Base-by-base conservation (phyloP, 2,888 invertebrate species). In the Lasioglossum villosulum region DNA sequence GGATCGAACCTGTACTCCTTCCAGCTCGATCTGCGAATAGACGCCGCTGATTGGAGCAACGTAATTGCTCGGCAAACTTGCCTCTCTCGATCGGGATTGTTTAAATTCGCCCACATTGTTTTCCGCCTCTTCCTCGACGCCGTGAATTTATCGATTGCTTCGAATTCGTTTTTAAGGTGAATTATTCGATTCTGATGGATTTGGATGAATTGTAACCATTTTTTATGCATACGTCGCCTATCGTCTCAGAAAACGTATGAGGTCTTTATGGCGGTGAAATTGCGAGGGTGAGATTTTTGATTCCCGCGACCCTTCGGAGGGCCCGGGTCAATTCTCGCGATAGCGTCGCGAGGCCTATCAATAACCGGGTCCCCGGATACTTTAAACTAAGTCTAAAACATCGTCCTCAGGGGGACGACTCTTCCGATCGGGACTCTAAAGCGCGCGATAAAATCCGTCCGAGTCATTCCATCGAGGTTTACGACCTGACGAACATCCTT, bases 331-430 rank as follows among this genome's bases (percentile, higher is more conserved):
- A 88, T 87, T 88, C 73, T 88, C 78, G 78, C 75, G 90, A 90
- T 90, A 90, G 84, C 84, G 91, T 84, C 84, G 63, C 81, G 75
- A 80, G 80, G 82, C 78, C 87, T 83, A 90, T 92, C 94, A 92
- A 93, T 92, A 93, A 92, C 92, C 90, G 89, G 56, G 88, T 82
- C 79, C 88, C 92, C 34, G 10, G 92, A 94, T 93, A 94, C 93
- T 94, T 94, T 93, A 94, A 95, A 94, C 93, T 94, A 94, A 95
- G 94, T 93, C 92, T 94, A 93, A 95, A 92, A 92, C 93, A 95
- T 95, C 92, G 93, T 89, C 92, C 95, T 94, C 94, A 52, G 84
- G 91, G 94, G 94, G 94, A 93, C 92, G 86, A 74, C n/a, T 78
- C 68, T 75, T 80, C 76, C 39, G 84, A 77, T 81, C 80, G 84